phyloP scores from a whole-genome alignment of 2,797 vertebrate genomes.

The Oreochromis grahami region DNA sequence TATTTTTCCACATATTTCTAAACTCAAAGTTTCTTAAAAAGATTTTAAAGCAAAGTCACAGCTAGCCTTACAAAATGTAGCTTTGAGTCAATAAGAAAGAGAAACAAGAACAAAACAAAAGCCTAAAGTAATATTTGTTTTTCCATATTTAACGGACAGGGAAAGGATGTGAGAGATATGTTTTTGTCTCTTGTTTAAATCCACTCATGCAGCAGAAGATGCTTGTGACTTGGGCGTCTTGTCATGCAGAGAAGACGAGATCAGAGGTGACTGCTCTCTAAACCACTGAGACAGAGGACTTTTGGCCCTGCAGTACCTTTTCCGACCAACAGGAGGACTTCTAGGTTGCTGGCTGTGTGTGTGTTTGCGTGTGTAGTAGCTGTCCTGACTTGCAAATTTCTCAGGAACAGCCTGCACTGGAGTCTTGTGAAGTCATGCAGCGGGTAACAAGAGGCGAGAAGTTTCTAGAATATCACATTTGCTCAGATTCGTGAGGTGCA shows the following conservation, averaged over 20 bases:
- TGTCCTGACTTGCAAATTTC: conserved; percentile 59
- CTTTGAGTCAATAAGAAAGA: background rate
- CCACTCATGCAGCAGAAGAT: background rate
- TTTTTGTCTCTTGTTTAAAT: background rate
- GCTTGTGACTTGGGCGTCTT: background rate
- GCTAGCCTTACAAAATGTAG: background rate
- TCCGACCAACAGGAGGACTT: conserved; percentile 35
- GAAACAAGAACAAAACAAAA: background rate
- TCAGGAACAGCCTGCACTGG: conserved; percentile 49
- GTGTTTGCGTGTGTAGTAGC: conserved; percentile 15
- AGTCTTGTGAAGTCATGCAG: conserved; percentile 52
- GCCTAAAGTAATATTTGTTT: background rate
- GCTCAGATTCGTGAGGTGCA: conserved; percentile 18
- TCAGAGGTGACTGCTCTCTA: conserved; percentile 11
- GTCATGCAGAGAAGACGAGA: background rate
- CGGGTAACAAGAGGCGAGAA: conserved; percentile 33
- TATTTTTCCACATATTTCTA: background rate
- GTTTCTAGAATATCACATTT: conserved; percentile 44
- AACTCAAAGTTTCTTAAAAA: background rate
- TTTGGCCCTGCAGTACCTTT: conserved; percentile 26
- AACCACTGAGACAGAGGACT: background rate
- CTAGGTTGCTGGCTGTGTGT: conserved; percentile 9
- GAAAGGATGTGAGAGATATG: background rate
- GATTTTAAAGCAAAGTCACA: background rate
- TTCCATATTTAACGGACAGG: background rate